Evolutionary conservation across 2,888 invertebrate species (phyloP).

Genomic region (Helicoverpa assulta): DNA sequence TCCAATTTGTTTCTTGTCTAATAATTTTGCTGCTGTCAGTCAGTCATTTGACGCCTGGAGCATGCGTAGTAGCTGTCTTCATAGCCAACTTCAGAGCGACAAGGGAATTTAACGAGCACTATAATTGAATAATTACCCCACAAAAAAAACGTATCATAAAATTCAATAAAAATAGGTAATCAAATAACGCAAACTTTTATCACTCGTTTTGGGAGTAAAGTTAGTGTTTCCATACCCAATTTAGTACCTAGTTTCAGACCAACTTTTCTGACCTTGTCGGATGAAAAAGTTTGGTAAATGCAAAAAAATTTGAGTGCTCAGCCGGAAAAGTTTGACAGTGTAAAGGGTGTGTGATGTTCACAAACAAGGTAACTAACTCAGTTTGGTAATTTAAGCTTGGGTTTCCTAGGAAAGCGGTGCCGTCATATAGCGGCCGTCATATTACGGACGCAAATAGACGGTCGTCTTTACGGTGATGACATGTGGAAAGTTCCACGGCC

Average conservation of each 20-base stretch:
- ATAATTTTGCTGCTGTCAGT: too few relatives aligned
- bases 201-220: constrained; percentile 16
- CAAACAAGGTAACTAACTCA: not conserved
- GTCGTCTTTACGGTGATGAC: too few relatives aligned
- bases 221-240: constrained; percentile 29
- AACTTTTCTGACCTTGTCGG: constrained; percentile 15
- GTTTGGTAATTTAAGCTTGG: too few relatives aligned
- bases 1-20: too few relatives aligned
- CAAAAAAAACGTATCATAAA: constrained; percentile 18
- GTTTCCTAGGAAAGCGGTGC: too few relatives aligned
- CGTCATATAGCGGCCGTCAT: too few relatives aligned
- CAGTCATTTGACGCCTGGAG: too few relatives aligned
- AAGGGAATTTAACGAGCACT: too few relatives aligned
- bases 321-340: not conserved
- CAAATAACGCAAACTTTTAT: constrained; percentile 25
- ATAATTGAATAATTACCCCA: not conserved
- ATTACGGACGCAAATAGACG: too few relatives aligned
- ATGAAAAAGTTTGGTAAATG: constrained; percentile 1
- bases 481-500: too few relatives aligned
- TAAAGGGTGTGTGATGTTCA: not conserved
- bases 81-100: too few relatives aligned
- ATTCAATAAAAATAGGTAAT: constrained; percentile 36
- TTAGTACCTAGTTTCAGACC: constrained; percentile 19
- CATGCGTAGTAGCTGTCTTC: too few relatives aligned
- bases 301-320: constrained; percentile 15